Evolutionary conservation across 1,140 invertebrate species (phyloP), one percentile per base, ranked within the genome.

Genomic region (Centruroides sculpturatus): DNA sequence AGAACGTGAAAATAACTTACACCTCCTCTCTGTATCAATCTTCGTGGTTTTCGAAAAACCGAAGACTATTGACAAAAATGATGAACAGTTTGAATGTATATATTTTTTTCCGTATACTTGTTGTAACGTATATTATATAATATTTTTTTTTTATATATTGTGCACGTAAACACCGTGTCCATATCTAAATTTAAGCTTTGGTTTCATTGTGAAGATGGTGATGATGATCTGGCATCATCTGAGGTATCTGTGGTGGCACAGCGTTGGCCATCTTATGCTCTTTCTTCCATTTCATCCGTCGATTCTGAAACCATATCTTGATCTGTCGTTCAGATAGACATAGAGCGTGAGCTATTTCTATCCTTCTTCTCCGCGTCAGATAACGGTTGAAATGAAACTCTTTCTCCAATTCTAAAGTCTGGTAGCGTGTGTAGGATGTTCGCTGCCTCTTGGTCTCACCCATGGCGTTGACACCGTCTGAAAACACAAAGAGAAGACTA

Each of bases 261-360:
- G 69, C 92, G 70, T 85, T 90, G 68, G 89, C 89, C 85, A 92
- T 91, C 80, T 97, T 96, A 79, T 98, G 92, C 77, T 97, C 94
- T 80, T 98, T 97, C 82, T 97, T 98, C 92, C 92, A 97, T 77
- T 97, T 98, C 94, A 97, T 98, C 65, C 94, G 81, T 61, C 94
- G 79, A 76, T 98, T 98, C 61, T 70, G 68, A 79, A 97, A 90
- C 83, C 83, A 85, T 70, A 85, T 85, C 77, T 89, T 89, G 69
- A 90, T 88, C 76, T 91, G 87, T 66, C 89, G 79, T 73, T 97
- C 92, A 55, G 86, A 89, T 49, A 93, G 80, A 74, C 87, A 89
- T 55, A 93, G 80, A 34, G 86, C 83, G 76, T 86, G 89, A 5
- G 92, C 89, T 66, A 96, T 90, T 75, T 94, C 90, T 71, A 92